These are phyloP conservation scores for Fissipunctia ypsillon DNA, from an alignment of 2,888 invertebrate genomes.

Conservation along the genomic window DNA sequence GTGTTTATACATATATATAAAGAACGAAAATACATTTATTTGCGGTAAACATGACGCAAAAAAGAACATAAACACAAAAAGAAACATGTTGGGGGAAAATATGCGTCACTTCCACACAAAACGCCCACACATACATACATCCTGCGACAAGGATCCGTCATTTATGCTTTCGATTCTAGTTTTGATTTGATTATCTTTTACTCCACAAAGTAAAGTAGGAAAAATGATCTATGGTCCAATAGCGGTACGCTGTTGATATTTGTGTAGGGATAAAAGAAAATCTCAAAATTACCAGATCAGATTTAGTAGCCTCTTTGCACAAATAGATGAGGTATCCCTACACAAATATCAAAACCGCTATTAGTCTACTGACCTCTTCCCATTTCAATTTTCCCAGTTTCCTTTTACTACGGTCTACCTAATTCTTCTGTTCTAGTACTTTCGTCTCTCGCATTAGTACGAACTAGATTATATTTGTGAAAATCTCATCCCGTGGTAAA, in stretches of 20 bases:
- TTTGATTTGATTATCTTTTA: background rate
- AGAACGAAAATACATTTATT: no score
- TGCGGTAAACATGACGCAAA: no score
- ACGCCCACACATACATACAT: no score
- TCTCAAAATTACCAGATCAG: background rate
- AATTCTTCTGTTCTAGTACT: background rate
- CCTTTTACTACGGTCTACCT: no score
- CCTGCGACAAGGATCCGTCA: background rate
- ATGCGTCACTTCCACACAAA: no score
- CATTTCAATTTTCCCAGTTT: background rate
- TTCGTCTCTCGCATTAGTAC: no score
- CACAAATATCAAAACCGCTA: background rate
- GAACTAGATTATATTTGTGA: background rate
- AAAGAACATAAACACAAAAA: no score
- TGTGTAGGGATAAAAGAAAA: background rate
- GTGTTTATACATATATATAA: background rate
- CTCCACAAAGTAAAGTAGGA: background rate
- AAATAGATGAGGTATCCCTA: background rate
- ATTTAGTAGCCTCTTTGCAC: background rate
- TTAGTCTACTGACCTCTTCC: background rate
- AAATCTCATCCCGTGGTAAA: background rate
- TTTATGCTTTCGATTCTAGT: background rate
- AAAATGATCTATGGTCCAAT: background rate
- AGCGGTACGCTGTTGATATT: background rate
- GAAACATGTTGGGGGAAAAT: no score